Conservation (phyloP, 2,113 vertebrate genomes). For the Silurus meridionalis region DNA sequence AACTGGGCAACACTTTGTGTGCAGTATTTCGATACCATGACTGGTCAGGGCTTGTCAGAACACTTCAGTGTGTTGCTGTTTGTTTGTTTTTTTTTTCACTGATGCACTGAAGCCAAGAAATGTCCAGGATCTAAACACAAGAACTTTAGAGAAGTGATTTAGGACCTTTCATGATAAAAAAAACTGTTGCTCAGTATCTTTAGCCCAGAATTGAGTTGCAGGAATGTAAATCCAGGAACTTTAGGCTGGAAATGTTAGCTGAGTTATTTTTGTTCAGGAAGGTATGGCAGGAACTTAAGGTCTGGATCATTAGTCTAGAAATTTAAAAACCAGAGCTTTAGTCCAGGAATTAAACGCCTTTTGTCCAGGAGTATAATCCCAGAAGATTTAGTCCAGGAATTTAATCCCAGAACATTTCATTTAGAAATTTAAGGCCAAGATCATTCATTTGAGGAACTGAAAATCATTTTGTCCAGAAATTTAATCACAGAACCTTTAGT, state of each 20-base stretch:
- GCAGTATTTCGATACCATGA: neutral
- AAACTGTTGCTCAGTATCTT: no score
- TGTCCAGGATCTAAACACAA: neutral
- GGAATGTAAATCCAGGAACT: neutral
- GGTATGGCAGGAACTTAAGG: neutral
- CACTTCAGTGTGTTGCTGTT: neutral
- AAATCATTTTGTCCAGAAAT: no score
- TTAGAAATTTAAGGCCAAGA: no score
- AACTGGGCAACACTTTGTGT: neutral
- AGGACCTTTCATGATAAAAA: no score
- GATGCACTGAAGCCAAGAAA: neutral
- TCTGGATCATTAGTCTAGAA: neutral
- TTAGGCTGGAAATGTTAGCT: neutral
- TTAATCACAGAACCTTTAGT: no score
- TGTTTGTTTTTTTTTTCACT: neutral
- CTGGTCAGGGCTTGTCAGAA: neutral
- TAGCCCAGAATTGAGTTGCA: no score
- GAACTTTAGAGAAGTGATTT: no score
- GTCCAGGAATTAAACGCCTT: neutral
- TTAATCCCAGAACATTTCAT: neutral
- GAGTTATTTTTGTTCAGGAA: neutral
- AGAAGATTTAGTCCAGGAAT: neutral
- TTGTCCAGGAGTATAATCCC: neutral
- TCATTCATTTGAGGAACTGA: no score
- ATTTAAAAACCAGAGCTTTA: neutral